Evolutionary conservation across 2,113 vertebrate genomes (phyloP).

Genomic region (Cnemophilus loriae): DNA sequence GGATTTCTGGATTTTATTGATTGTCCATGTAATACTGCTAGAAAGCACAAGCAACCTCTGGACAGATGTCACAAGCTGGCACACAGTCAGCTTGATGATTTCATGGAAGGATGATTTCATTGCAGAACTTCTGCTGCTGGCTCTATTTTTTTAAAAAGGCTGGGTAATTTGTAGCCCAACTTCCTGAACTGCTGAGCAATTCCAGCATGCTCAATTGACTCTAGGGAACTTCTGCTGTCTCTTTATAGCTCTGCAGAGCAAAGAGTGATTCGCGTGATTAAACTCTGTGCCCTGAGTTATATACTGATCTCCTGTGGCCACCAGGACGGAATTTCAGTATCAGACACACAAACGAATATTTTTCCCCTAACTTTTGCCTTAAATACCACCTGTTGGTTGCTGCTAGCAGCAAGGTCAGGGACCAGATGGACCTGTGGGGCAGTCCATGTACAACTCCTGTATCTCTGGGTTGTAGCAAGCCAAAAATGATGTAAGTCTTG

Average conservation of each 20-base stretch:
- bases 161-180: neutral
- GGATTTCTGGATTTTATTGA: neutral
- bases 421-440: neutral
- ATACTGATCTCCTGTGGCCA: neutral
- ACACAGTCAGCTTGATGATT: neutral
- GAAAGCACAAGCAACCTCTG: neutral
- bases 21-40: neutral
- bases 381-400: neutral
- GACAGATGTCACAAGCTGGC: neutral
- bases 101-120: neutral
- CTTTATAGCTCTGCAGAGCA: neutral
- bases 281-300: neutral
- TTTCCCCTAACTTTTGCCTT: neutral
- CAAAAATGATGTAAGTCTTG: neutral
- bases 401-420: neutral
- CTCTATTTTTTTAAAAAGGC: neutral
- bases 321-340: conserved; percentile 21
- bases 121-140: neutral
- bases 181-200: neutral
- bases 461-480: neutral
- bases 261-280: neutral
- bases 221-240: neutral
- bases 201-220: neutral
- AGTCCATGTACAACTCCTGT: neutral
- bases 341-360: neutral